Evolutionary conservation across 2,888 invertebrate species (phyloP), one percentile per base, ranked within the genome.

Genomic region (Tricholauxania praeusta): DNA sequence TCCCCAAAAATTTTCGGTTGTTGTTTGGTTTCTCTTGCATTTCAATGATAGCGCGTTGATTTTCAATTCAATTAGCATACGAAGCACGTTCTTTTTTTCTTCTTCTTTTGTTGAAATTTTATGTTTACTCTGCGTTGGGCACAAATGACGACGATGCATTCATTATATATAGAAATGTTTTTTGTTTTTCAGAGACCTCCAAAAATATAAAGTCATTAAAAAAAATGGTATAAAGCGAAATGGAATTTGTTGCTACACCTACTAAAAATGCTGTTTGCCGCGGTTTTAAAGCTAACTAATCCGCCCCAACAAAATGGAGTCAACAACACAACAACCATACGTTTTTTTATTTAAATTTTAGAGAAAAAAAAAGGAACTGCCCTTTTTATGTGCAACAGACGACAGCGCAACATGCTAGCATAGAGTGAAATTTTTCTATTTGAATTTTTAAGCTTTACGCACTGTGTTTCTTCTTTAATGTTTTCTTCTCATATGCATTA

Each of bases 281-380:
- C 73, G 78, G 78, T 60, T 60, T 72, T 77, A 82, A 84, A 83
- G 84, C 83, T 82, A 81, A 80, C 82, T 83, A 83, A 83, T 83
- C 83, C 83, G 83, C 79, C 80, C 79, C 78, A 78, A 74, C 78
- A 76, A 75, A 70, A 64, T 63, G 48, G 15, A 28, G 39, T 39
- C 39, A 39, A 39, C 39, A 7, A 7, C 3, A 32, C 3, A 32
- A 32, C 4, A 32, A 5, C 7, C 7, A 39, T 39, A 39, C 6
- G 39, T 39, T 39, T 39, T n/a, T 39, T 39, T 39, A 39, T 10
- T 39, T 10, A 39, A 39, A 39, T 39, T 39, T 39, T 39, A 10
- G 28, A 28, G 28, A 28, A 28, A 39, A 39, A 39, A 5, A 39
- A 39, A 10, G 39, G 39, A 39, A 4, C 39, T 39, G 39, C 39